Conservation (phyloP, 1,140 invertebrate genomes). For the Portunus trituberculatus region DNA sequence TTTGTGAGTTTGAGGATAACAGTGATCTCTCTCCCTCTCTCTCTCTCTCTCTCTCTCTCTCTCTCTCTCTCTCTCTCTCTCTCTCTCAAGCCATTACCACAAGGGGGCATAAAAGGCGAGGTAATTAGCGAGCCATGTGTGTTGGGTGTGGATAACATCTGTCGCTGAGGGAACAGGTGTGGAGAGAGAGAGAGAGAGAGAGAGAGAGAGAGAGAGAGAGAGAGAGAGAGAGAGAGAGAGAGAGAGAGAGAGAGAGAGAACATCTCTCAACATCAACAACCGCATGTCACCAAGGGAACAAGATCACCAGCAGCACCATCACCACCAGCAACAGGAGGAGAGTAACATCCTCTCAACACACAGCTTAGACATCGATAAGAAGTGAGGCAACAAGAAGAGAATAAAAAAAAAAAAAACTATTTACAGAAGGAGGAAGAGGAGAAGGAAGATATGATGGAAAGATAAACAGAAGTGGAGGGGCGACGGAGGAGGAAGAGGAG, state of each 20-base stretch:
- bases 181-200: conserved; percentile 45
- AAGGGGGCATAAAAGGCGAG: background rate
- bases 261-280: too few species aligned
- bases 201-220: conserved; percentile 54
- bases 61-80: conserved; percentile 31
- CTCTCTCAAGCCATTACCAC: background rate
- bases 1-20: conserved; percentile 7
- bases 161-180: background rate
- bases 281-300: too few species aligned
- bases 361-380: background rate
- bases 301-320: too few species aligned
- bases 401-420: background rate
- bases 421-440: background rate
- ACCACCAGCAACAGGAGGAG: too few species aligned
- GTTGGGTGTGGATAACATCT: too few species aligned
- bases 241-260: conserved; percentile 36
- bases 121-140: background rate
- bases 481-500: too few species aligned
- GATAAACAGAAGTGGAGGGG: too few species aligned
- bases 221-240: conserved; percentile 61
- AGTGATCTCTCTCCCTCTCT: conserved; percentile 44
- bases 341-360: too few species aligned
- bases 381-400: background rate
- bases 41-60: conserved; percentile 25
- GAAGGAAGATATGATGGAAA: background rate